Evolutionary conservation across 2,888 invertebrate genomes (phyloP).

Genomic region (Drosophila barbarae): DNA sequence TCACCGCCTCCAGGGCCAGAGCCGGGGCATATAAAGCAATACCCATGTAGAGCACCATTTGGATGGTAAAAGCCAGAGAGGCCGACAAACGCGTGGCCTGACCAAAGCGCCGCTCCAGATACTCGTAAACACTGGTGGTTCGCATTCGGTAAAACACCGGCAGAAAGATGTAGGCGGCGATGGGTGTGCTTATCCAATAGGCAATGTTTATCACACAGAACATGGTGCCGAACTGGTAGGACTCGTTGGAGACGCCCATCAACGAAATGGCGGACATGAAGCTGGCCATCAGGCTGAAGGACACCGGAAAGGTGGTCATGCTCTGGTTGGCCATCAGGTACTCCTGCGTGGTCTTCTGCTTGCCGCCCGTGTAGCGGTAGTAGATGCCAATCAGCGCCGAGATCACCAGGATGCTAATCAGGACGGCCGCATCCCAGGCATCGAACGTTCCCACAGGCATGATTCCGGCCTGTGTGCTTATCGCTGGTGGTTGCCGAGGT

Average conservation of each 20-base stretch:
- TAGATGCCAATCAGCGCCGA: slow-evolving; percentile 91
- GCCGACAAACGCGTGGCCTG: slow-evolving; percentile 87
- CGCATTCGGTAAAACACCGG: slow-evolving; percentile 92
- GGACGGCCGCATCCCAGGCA: slow-evolving; percentile 87
- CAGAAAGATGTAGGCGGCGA: slow-evolving; percentile 88
- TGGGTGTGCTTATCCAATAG: slow-evolving; percentile 88
- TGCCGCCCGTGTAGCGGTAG: slow-evolving; percentile 92
- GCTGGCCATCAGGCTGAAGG: slow-evolving; percentile 94
- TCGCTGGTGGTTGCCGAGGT: slow-evolving; percentile 1
- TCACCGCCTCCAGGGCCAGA: slow-evolving; percentile 91
- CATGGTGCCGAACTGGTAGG: slow-evolving; percentile 89
- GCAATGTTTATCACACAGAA: slow-evolving; percentile 89
- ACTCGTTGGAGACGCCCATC: slow-evolving; percentile 93
- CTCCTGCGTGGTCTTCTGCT: slow-evolving; percentile 92
- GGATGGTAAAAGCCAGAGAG: slow-evolving; percentile 91
- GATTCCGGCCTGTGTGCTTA: slow-evolving; percentile 7
- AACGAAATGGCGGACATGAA: slow-evolving; percentile 95
- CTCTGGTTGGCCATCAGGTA: slow-evolving; percentile 91
- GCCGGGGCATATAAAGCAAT: slow-evolving; percentile 97
- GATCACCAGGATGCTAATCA: slow-evolving; percentile 84
- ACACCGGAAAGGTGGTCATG: slow-evolving; percentile 90
- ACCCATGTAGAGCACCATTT: slow-evolving; percentile 95
- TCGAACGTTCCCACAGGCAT: slow-evolving; percentile 80
- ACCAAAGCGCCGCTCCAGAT: slow-evolving; percentile 93
- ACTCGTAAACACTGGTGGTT: slow-evolving; percentile 93